A percentile compares a stretch with the other conserved stretches of the same genome.
Evolutionary conservation across 2,888 invertebrate genomes (phyloP).

Genomic region (Conchocele bisecta): DNA sequence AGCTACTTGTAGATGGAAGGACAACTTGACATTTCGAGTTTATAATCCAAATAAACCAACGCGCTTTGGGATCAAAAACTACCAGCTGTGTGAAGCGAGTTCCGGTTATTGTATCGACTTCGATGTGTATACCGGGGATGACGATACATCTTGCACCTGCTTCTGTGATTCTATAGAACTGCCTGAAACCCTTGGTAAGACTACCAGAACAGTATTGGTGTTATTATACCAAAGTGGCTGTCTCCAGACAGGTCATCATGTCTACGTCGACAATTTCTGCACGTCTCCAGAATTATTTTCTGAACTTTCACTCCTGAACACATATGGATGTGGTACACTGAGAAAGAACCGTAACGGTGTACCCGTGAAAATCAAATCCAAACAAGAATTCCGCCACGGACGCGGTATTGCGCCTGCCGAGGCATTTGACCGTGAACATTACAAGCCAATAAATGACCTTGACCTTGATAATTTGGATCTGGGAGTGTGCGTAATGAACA

Average conservation of each 20-base stretch:
- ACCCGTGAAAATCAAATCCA: slow-evolving; percentile 27
- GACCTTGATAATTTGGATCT: no score
- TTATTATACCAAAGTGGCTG: slow-evolving; percentile 30
- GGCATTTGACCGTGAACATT: no score
- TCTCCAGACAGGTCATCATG: slow-evolving; percentile 17
- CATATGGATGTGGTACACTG: slow-evolving; percentile 28
- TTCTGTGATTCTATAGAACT: no score
- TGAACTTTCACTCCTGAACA: slow-evolving; percentile 12
- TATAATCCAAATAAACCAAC: slow-evolving; percentile 58
- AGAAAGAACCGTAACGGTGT: slow-evolving; percentile 31
- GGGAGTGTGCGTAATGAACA: no score
- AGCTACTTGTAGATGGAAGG: slow-evolving; percentile 48
- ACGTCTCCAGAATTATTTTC: slow-evolving; percentile 26
- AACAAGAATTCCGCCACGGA: no score
- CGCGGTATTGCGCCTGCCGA: no score
- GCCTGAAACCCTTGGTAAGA: no score
- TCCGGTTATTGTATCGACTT: slow-evolving; percentile 39
- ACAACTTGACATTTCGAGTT: slow-evolving; percentile 38
- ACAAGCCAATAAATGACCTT: no score
- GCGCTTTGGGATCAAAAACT: slow-evolving; percentile 48
- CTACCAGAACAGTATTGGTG: slow-evolving; percentile 42
- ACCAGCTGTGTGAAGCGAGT: slow-evolving; percentile 41
- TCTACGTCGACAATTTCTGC: slow-evolving; percentile 42
- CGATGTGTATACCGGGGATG: slow-evolving; percentile 46
- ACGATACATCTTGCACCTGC: no score